These are phyloP conservation scores for Argynnis bischoffii DNA, from an alignment of 2,888 invertebrate species.

Conservation along the genomic window DNA sequence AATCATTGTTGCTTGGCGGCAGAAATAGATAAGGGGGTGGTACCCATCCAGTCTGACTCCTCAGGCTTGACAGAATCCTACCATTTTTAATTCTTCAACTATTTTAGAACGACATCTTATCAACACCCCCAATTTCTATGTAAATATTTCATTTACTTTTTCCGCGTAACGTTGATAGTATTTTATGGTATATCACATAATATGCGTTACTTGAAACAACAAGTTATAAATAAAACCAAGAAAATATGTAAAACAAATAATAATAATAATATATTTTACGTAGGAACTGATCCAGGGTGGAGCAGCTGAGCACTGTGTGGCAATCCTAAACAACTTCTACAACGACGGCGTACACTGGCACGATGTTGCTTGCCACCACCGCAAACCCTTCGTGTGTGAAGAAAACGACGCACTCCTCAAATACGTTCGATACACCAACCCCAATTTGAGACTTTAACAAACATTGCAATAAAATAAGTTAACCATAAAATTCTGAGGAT, in stretches of 20 bases:
- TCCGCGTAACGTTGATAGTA: too few species aligned
- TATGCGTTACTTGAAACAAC: too few species aligned
- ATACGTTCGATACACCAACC: slow-evolving; percentile 92
- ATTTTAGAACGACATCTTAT: too few species aligned
- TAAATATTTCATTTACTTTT: too few species aligned
- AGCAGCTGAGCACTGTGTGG: slow-evolving; percentile 92
- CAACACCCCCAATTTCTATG: too few species aligned
- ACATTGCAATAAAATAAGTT: background rate
- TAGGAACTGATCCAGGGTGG: slow-evolving; percentile 91
- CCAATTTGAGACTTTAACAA: slow-evolving; percentile 86
- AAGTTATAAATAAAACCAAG: slow-evolving; percentile 4
- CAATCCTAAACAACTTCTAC: slow-evolving; percentile 94
- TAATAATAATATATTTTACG: background rate
- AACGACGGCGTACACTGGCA: slow-evolving; percentile 96
- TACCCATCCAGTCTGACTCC: too few species aligned
- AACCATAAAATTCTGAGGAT: background rate
- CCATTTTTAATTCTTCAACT: too few species aligned
- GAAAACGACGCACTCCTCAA: slow-evolving; percentile 93
- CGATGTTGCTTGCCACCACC: slow-evolving; percentile 94
- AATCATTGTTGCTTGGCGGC: too few species aligned
- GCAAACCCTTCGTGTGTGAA: slow-evolving; percentile 94
- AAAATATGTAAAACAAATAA: background rate
- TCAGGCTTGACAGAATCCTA: too few species aligned
- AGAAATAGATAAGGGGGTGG: too few species aligned
- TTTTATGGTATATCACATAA: too few species aligned